These are phyloP conservation scores for Oryzias dopingdopingensis DNA, from an alignment of 2,797 vertebrate genomes.

Conservation along the genomic window DNA sequence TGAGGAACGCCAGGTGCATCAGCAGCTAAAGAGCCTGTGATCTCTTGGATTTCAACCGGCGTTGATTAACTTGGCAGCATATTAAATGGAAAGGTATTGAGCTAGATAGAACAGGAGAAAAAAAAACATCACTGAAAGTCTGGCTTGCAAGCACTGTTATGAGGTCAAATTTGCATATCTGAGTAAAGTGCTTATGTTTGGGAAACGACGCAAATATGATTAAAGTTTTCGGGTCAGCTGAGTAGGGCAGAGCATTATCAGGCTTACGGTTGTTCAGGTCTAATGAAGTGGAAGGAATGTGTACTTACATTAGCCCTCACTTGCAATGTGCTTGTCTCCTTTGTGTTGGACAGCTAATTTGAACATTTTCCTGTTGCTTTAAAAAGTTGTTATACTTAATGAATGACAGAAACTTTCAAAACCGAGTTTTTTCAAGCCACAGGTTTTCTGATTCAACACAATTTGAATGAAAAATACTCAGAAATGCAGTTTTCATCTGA, in stretches of 20 bases:
- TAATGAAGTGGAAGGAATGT: slow-evolving; percentile 33
- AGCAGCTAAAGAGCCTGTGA: slow-evolving; percentile 76
- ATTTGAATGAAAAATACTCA: too few relatives aligned
- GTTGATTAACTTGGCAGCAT: slow-evolving; percentile 77
- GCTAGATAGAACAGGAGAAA: slow-evolving; percentile 46
- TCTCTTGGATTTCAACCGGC: slow-evolving; percentile 72
- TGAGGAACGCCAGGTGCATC: slow-evolving; percentile 68
- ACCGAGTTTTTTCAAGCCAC: too few relatives aligned
- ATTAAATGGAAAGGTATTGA: slow-evolving; percentile 75
- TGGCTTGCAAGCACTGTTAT: slow-evolving; percentile 50
- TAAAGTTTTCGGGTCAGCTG: slow-evolving; percentile 56
- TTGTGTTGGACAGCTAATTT: slow-evolving; percentile 19
- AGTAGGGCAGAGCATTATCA: slow-evolving; percentile 54
- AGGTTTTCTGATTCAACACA: too few relatives aligned
- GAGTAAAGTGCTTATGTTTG: slow-evolving; percentile 60
- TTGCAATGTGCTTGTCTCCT: slow-evolving; percentile 19
- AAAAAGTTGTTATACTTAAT: slow-evolving; percentile 23
- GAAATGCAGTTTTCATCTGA: too few relatives aligned
- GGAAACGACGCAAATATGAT: slow-evolving; percentile 56
- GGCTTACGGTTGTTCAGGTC: slow-evolving; percentile 49
- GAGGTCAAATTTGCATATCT: slow-evolving; percentile 64
- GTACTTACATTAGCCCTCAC: slow-evolving; percentile 21
- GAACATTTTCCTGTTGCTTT: slow-evolving; percentile 30
- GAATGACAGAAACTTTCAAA: slow-evolving; percentile 11
- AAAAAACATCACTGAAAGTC: slow-evolving; percentile 50